Percentiles rank a stretch among this genome's conserved stretches.
Evolutionary conservation across 2,113 vertebrate species (phyloP).

Genomic region (Lepus timidus): DNA sequence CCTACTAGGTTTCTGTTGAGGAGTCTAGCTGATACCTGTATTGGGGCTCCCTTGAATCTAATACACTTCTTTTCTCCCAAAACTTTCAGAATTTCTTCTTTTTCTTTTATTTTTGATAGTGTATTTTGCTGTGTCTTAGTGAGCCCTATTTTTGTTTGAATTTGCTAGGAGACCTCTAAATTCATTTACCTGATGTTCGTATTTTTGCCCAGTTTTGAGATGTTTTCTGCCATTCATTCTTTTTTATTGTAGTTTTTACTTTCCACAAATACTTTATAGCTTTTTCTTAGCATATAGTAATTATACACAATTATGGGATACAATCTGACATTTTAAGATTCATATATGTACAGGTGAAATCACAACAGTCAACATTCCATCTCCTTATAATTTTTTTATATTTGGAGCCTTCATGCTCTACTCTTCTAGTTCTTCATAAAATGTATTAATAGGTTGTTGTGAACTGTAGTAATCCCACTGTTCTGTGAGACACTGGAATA

Average conservation of each 20-base stretch:
- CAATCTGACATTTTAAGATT: no score
- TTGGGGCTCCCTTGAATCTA: background rate
- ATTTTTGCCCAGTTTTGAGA: background rate
- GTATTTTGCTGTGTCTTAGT: background rate
- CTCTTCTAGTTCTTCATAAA: no score
- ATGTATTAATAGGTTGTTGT: no score
- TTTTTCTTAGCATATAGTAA: no score
- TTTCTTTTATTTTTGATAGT: background rate
- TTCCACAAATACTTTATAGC: no score
- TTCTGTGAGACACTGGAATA: no score
- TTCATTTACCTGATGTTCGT: background rate
- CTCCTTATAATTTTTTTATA: no score
- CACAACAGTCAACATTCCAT: no score
- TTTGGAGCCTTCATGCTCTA: no score
- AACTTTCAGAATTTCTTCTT: background rate
- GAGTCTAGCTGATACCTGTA: background rate
- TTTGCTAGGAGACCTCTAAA: background rate
- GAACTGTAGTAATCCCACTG: no score
- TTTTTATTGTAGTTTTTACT: background rate
- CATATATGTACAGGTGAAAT: no score
- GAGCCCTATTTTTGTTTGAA: background rate
- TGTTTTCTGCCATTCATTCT: background rate
- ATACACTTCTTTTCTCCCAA: background rate
- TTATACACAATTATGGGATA: no score
- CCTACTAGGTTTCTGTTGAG: background rate